phyloP scores from a whole-genome alignment of 2,888 invertebrate genomes.

The Caenorhabditis wallacei region DNA sequence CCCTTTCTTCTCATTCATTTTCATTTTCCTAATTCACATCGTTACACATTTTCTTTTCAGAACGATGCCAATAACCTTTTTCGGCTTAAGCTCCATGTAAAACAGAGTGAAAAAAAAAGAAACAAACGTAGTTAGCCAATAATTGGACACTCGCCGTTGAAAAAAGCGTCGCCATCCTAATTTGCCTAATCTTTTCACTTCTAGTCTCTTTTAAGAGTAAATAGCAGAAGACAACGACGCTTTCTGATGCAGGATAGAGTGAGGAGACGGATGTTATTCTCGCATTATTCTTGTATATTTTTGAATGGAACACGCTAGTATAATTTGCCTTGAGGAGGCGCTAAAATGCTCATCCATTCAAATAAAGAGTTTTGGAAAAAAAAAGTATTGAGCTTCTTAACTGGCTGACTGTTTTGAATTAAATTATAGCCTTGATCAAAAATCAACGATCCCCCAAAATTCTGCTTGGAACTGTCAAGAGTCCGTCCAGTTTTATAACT shows the following conservation, averaged over 20 bases:
- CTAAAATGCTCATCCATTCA: too few relatives aligned
- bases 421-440: too few relatives aligned
- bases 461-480: too few relatives aligned
- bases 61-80: slow-evolving; percentile 38
- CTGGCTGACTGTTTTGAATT: too few relatives aligned
- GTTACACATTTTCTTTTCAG: neutral
- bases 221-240: slow-evolving; percentile 19
- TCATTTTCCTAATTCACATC: neutral
- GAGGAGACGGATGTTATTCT: slow-evolving; percentile 17
- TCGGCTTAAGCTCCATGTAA: neutral
- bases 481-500: too few relatives aligned
- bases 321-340: neutral
- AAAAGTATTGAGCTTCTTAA: too few relatives aligned
- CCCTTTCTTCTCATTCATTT: neutral
- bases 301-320: neutral
- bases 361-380: too few relatives aligned
- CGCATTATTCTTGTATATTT: slow-evolving; percentile 4
- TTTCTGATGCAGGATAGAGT: slow-evolving; percentile 13
- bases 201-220: slow-evolving; percentile 9
- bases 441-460: too few relatives aligned
- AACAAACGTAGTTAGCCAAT: slow-evolving; percentile 52
- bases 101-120: neutral
- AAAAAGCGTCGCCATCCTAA: slow-evolving; percentile 27
- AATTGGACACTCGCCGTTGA: slow-evolving; percentile 43
- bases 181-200: slow-evolving; percentile 56